Percentiles rank a stretch among this genome's conserved stretches.
Conservation (phyloP, 2,797 vertebrate species). For the Pangasius macronema region DNA sequence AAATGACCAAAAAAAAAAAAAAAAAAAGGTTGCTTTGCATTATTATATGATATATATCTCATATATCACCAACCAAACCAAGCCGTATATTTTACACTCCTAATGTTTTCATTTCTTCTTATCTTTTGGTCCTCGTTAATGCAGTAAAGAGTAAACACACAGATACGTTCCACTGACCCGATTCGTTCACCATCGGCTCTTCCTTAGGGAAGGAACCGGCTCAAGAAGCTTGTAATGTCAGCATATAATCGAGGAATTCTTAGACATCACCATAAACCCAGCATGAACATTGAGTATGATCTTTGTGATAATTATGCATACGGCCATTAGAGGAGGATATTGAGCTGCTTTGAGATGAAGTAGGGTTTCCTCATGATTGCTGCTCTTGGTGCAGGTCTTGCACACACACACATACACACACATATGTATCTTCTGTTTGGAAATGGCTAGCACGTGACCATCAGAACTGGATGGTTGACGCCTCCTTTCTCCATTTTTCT, state of each 20-base stretch:
- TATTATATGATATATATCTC: background rate
- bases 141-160: background rate
- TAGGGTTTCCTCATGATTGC: slow-evolving; percentile 1
- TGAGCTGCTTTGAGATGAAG: slow-evolving; percentile 34
- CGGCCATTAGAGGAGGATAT: slow-evolving; percentile 56
- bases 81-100: background rate
- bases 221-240: background rate
- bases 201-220: background rate
- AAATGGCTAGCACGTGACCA: background rate
- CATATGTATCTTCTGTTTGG: background rate
- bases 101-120: background rate
- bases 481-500: slow-evolving; percentile 33
- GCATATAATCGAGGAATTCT: background rate
- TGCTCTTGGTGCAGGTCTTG: background rate
- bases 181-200: background rate
- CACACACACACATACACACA: background rate
- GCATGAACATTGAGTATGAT: slow-evolving; percentile 11
- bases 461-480: slow-evolving; percentile 27
- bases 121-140: background rate
- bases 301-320: slow-evolving; percentile 28
- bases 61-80: background rate
- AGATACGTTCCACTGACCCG: background rate
- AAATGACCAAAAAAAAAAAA: background rate
- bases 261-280: background rate
- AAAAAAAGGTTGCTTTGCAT: background rate